phyloP scores from a whole-genome alignment of 2,113 vertebrate genomes.

The Laticauda laticaudata region DNA sequence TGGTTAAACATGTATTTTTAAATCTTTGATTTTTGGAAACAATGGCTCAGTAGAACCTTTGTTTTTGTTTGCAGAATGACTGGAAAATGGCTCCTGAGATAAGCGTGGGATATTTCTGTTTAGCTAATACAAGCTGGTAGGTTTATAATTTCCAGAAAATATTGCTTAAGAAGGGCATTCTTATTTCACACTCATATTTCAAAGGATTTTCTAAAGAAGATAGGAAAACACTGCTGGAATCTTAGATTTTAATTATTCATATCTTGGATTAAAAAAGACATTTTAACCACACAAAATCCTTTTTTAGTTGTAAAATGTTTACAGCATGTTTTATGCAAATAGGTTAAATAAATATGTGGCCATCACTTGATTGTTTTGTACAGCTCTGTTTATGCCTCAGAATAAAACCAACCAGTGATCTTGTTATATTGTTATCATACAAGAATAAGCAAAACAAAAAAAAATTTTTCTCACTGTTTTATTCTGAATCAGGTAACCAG shows the following conservation, averaged over 20 bases:
- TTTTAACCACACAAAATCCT: not conserved
- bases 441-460: constrained; percentile 2
- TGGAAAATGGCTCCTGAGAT: not conserved
- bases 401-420: constrained; percentile 1
- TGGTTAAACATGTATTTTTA: not conserved
- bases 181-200: fast-evolving
- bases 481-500: constrained; percentile 5
- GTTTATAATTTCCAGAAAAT: not conserved
- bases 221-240: not conserved
- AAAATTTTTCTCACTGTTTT: not conserved
- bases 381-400: not conserved
- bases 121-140: not conserved
- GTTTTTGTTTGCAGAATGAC: not conserved
- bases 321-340: constrained; percentile 16
- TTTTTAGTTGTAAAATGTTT: not conserved
- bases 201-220: not conserved
- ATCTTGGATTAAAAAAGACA: not conserved
- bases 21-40: not conserved
- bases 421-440: constrained; percentile 17
- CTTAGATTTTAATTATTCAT: not conserved
- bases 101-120: not conserved
- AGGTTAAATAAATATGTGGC: not conserved
- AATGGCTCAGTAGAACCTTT: not conserved
- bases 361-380: constrained; percentile 12
- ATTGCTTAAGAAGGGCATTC: not conserved